Evolutionary conservation across 2,888 invertebrate species (phyloP).

Genomic region (Taenaris catops): DNA sequence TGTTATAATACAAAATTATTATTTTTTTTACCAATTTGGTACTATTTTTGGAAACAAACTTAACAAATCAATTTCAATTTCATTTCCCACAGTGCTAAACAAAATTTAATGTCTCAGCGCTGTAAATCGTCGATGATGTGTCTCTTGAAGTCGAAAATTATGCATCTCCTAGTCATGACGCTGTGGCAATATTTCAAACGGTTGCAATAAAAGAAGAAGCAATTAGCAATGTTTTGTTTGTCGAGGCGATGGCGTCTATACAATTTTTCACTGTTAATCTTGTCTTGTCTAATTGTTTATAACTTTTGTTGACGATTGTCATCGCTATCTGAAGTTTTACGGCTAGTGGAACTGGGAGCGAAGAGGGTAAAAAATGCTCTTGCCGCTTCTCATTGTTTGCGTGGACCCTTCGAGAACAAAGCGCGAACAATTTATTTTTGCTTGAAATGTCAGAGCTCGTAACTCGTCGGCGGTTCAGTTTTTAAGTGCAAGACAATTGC

Average conservation of each 20-base stretch:
- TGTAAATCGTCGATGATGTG: conserved; percentile 95
- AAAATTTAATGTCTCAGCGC: no score
- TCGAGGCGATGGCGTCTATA: conserved; percentile 23
- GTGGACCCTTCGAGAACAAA: conserved; percentile 12
- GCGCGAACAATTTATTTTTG: conserved; percentile 13
- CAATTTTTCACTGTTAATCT: conserved; percentile 36
- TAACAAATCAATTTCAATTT: no score
- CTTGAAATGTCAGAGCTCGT: no score
- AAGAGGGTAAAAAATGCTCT: conserved; percentile 17
- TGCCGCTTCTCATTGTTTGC: conserved; percentile 19
- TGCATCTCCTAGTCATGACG: no score
- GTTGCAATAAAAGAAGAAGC: conserved; percentile 35
- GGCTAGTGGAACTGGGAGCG: conserved; percentile 15
- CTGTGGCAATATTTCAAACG: conserved; percentile 29
- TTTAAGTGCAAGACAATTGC: no score
- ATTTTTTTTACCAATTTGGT: no score
- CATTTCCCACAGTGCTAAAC: no score
- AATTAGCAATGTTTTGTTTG: conserved; percentile 38
- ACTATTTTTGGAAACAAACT: no score
- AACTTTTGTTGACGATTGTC: conserved; percentile 30
- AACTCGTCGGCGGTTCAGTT: no score
- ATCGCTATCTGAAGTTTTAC: conserved; percentile 24
- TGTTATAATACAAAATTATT: no score
- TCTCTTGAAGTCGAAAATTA: no score
- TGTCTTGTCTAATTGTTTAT: conserved; percentile 30